Percentiles rank a stretch among this genome's conserved stretches.
These are phyloP conservation scores for Craterocephalus amniculus DNA, from an alignment of 2,797 vertebrate genomes.

Conservation along the genomic window DNA sequence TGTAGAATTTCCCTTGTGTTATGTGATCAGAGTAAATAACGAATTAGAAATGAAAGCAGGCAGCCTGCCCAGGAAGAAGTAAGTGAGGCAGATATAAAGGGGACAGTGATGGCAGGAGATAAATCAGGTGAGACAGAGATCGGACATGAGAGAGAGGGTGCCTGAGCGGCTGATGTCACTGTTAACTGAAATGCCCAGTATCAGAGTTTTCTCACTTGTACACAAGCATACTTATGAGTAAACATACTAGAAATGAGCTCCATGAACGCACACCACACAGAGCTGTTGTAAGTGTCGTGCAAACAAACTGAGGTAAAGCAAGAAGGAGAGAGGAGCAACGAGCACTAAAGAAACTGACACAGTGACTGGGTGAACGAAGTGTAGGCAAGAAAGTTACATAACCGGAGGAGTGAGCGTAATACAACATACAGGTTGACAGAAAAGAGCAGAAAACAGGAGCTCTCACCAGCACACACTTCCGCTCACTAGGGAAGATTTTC, in stretches of 20 bases:
- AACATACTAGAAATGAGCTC: background rate
- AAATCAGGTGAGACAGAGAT: constrained; percentile 46
- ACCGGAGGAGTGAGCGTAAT: background rate
- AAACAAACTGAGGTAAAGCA: constrained; percentile 17
- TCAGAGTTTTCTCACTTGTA: background rate
- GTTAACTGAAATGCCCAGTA: constrained; percentile 3
- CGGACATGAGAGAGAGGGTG: constrained; percentile 30
- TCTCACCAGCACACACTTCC: background rate
- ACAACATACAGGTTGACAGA: background rate
- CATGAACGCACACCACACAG: constrained; percentile 2
- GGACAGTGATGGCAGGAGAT: constrained; percentile 38
- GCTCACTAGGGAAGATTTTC: background rate
- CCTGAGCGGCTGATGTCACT: constrained; percentile 35
- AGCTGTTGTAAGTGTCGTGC: constrained; percentile 13
- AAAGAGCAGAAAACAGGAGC: background rate
- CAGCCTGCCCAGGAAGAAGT: constrained; percentile 14
- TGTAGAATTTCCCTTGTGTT: background rate
- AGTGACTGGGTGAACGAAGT: background rate
- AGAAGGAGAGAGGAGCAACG: constrained; percentile 3
- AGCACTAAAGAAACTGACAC: constrained; percentile 18
- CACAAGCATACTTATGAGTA: background rate
- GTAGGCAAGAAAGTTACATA: constrained; percentile 15
- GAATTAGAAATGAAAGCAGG: constrained; percentile 6
- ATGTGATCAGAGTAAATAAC: constrained; percentile 19
- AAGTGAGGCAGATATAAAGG: constrained; percentile 24